Evolutionary conservation across 2,888 invertebrate genomes (phyloP), one percentile per base, ranked within the genome.

Genomic region (Phymatocera aterrima): DNA sequence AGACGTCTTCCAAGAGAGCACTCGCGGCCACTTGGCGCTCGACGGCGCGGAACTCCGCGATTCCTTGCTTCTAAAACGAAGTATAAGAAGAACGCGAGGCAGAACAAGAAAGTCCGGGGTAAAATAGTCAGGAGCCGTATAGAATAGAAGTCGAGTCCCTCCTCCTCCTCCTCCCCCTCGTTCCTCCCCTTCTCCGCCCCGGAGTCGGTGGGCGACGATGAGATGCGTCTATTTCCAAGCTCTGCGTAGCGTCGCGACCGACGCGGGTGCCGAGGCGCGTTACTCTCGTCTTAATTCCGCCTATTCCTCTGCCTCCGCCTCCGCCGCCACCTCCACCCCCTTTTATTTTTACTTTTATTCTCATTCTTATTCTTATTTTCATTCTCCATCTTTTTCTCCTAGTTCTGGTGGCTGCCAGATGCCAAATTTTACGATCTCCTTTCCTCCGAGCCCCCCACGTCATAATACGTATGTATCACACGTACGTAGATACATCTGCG

Each of bases 1-100:
- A 68, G 68, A 68, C 68, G 68, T 68, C 68, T 68, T 46, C 24
- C 2, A 12, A n/a, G 46, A 46, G 4, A 4, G 40, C 40, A 24
- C 24, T 43, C 21, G 43, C 46, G 84, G 80, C 82, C 87, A 86
- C 85, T 87, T 85, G 84, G 86, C 83, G 83, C 82, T 80, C 84
- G 86, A 85, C 87, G 83, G 85, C 80, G 86, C 83, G 84, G 84
- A 86, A 86, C 85, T 84, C 83, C 82, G 82, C n/a, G n/a, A n/a
- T 81, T 82, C 83, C 79, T 77, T 46, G 40, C 24, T 28, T 40
- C 28, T 43, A 43, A 68, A 68, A 68, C 68, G 43, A 28, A 24
- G 28, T 3, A 28, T 21, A 64, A n/a, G 37, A 10, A 18, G 1
- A 18, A 34, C 31, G n/a, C 34, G 4, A 28, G n/a, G 61, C 46